Evolutionary conservation across 2,113 vertebrate species (phyloP).

Genomic region (Bubo scandiacus): DNA sequence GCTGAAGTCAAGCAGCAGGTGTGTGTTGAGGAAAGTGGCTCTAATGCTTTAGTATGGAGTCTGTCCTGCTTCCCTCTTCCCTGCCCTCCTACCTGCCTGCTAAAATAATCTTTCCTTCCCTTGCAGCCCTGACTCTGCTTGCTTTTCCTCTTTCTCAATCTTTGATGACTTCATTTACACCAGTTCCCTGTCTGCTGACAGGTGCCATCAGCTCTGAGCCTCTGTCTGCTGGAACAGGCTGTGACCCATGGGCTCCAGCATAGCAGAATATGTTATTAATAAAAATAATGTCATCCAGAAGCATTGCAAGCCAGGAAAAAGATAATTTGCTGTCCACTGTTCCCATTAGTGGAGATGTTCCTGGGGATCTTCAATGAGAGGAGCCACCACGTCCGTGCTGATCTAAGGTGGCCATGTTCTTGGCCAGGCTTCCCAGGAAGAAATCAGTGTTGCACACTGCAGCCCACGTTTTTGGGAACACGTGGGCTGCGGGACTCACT

Average conservation of each 20-base stretch:
- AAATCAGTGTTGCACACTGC: neutral
- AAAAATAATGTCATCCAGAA: neutral
- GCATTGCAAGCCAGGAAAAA: neutral
- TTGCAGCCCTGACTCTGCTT: neutral
- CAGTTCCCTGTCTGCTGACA: neutral
- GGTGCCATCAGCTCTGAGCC: neutral
- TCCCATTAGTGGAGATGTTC: neutral
- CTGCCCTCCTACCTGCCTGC: neutral
- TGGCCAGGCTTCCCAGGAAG: neutral
- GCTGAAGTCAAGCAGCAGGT: neutral
- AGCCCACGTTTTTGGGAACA: neutral
- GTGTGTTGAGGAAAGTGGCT: neutral
- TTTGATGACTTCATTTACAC: slow-evolving; percentile 35
- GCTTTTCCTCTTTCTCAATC: neutral
- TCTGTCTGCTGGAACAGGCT: neutral
- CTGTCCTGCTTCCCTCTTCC: neutral
- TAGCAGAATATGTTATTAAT: neutral
- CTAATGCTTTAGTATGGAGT: neutral
- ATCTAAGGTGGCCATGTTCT: neutral
- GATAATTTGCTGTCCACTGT: neutral
- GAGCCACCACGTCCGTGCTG: neutral
- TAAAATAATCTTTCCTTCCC: neutral
- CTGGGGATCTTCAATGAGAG: neutral
- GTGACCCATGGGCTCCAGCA: neutral
- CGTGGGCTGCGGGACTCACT: neutral